Percentiles rank a stretch among this genome's conserved stretches.
These are phyloP conservation scores for Carlito syrichta DNA, from an alignment of 2,113 vertebrate genomes.

Conservation along the genomic window DNA sequence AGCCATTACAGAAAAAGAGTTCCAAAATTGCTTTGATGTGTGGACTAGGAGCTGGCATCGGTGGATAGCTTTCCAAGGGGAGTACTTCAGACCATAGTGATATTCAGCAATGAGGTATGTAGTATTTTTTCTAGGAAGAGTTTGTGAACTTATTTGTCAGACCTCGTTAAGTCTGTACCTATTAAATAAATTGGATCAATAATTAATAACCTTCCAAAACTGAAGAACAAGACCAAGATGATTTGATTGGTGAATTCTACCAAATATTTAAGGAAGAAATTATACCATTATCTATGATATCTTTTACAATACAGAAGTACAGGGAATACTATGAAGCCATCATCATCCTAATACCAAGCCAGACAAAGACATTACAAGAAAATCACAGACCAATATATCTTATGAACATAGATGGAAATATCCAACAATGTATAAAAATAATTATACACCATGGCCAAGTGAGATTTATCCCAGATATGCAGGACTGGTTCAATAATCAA, in stretches of 20 bases:
- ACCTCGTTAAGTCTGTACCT: neutral
- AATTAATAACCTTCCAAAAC: neutral
- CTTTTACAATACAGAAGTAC: neutral
- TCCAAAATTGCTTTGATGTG: no score
- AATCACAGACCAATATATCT: neutral
- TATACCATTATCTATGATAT: neutral
- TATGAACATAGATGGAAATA: neutral
- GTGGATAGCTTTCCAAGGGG: no score
- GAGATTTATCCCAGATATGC: neutral
- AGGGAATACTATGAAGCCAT: neutral
- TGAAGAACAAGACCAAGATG: neutral
- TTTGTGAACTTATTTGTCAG: no score
- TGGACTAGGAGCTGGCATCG: no score
- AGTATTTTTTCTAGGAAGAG: no score
- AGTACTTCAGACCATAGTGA: no score
- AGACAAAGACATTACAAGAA: neutral
- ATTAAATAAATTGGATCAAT: neutral
- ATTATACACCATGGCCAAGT: neutral
- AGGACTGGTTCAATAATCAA: neutral
- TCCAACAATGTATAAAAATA: neutral
- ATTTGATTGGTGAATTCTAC: neutral
- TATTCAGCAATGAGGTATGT: no score
- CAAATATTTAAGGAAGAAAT: neutral
- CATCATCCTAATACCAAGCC: neutral
- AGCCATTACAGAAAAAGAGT: no score